These are phyloP conservation scores for Theodoxus fluviatilis DNA, from an alignment of 2,888 invertebrate species.

Conservation along the genomic window DNA sequence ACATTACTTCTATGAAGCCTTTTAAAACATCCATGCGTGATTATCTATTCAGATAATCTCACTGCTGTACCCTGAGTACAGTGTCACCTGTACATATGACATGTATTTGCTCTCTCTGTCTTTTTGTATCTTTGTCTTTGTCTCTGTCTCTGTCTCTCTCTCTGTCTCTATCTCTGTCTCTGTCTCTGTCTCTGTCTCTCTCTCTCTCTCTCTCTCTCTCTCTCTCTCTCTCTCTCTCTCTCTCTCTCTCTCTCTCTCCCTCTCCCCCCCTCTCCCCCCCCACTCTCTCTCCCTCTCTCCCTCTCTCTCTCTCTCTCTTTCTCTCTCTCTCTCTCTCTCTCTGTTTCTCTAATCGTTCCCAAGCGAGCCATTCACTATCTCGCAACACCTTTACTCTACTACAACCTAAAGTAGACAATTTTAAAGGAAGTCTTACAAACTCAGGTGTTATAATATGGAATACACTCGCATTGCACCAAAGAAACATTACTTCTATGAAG, in stretches of 20 bases:
- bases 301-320: not conserved
- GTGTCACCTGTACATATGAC: not conserved
- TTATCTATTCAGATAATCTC: no score
- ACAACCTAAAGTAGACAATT: no score
- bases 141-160: not conserved
- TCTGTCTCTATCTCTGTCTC: not conserved
- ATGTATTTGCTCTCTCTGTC: not conserved
- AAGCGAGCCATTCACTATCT: no score
- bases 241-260: not conserved
- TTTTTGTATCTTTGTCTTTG: not conserved
- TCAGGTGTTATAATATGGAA: no score
- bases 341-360: no score
- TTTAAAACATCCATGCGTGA: no score
- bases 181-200: not conserved
- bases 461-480: no score
- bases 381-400: no score
- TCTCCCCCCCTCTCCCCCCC: not conserved
- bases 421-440: no score
- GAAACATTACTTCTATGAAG: no score
- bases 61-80: no score
- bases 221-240: not conserved
- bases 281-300: not conserved
- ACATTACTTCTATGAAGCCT: no score
- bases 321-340: slow-evolving; percentile 2
- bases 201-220: not conserved